Conservation (phyloP, 2,888 invertebrate species). For the Megastigmus dorsalis region DNA sequence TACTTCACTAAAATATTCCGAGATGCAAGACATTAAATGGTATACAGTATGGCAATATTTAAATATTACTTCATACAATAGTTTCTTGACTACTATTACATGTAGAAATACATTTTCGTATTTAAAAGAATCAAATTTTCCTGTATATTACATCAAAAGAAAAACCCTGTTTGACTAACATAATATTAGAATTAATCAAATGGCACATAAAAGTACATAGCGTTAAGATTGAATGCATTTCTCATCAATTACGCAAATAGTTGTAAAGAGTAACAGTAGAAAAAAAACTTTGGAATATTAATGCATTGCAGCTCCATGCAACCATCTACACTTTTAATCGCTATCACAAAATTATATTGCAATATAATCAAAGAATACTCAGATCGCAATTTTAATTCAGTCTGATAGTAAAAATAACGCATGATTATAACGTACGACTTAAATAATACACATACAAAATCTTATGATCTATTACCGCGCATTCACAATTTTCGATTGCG, state of each 20-base stretch:
- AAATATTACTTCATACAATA: conserved; percentile 38
- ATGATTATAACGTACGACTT: conserved; percentile 47
- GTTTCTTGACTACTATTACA: conserved; percentile 23
- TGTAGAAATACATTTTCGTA: conserved; percentile 39
- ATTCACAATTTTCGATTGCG: conserved; percentile 31
- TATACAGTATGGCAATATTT: conserved; percentile 42
- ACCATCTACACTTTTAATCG: conserved; percentile 33
- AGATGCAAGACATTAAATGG: conserved; percentile 41
- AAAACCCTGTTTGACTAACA: conserved; percentile 5
- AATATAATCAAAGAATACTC: conserved; percentile 57
- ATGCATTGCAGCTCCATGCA: conserved; percentile 36
- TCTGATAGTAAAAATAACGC: conserved; percentile 58
- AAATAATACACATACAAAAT: conserved; percentile 61
- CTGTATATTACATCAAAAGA: conserved; percentile 14
- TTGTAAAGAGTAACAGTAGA: conserved; percentile 39
- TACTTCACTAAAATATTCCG: conserved; percentile 43
- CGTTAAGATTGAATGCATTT: conserved; percentile 37
- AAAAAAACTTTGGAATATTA: conserved; percentile 50
- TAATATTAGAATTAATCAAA: conserved; percentile 40
- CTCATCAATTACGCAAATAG: conserved; percentile 15
- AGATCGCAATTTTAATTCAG: conserved; percentile 60
- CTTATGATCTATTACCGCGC: conserved; percentile 53
- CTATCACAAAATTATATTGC: conserved; percentile 55
- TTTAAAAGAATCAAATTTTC: conserved; percentile 27
- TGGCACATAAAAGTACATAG: conserved; percentile 50